Conservation (phyloP, 2,797 vertebrate species). For the Emys orbicularis region DNA sequence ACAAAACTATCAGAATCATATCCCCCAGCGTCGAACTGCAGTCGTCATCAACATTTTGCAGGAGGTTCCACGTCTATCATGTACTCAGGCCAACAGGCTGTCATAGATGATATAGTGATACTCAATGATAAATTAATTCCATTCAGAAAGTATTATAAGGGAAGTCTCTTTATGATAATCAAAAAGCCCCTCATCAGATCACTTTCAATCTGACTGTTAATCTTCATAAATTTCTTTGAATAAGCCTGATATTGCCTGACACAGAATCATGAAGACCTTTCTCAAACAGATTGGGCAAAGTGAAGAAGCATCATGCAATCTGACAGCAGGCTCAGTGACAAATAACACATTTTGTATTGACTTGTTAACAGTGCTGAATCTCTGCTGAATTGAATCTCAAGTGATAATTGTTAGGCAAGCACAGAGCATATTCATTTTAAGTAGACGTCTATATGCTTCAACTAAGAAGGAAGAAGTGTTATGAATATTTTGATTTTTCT, state of each 20-base stretch:
- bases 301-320: not conserved
- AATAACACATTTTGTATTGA: not conserved
- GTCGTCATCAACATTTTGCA: not conserved
- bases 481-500: not conserved
- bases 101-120: accelerated
- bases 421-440: not conserved
- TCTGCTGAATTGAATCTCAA: not conserved
- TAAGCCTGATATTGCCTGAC: not conserved
- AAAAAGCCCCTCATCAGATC: not conserved
- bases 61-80: accelerated
- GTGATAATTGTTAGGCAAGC: not conserved
- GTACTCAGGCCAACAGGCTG: accelerated
- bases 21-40: not conserved
- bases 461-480: not conserved
- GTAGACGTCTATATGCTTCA: not conserved
- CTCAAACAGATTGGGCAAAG: constrained; percentile 4
- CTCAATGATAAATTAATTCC: not conserved
- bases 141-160: accelerated
- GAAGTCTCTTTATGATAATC: not conserved
- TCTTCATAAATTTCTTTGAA: not conserved
- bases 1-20: not conserved
- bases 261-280: not conserved
- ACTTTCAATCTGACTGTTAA: not conserved
- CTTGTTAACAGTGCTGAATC: not conserved
- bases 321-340: constrained; percentile 11